Percentiles rank a stretch among this genome's conserved stretches.
These are phyloP conservation scores for Myiozetetes cayanensis DNA, from an alignment of 2,113 vertebrate genomes.

Conservation along the genomic window DNA sequence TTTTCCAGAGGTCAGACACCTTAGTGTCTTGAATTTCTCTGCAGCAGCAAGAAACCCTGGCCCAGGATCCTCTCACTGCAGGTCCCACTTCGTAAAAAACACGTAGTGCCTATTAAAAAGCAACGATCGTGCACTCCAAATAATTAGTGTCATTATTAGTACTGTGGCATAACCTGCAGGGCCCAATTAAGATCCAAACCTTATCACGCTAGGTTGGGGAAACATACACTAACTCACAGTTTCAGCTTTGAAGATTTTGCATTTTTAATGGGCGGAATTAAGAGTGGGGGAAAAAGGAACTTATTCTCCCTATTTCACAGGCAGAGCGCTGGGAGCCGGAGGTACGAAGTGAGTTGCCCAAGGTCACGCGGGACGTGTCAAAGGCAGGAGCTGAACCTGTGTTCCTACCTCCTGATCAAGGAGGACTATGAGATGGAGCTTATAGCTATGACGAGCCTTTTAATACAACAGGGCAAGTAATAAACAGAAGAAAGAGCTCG, in stretches of 20 bases:
- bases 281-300: neutral
- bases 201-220: neutral
- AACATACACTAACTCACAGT: neutral
- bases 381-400: neutral
- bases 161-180: slow-evolving; percentile 26
- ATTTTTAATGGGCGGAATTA: slow-evolving; percentile 44
- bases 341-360: neutral
- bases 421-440: neutral
- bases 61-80: neutral
- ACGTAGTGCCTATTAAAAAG: neutral
- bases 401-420: slow-evolving; percentile 5
- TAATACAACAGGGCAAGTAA: slow-evolving; percentile 31
- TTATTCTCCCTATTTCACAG: neutral
- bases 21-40: neutral
- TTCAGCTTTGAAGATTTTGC: slow-evolving; percentile 44
- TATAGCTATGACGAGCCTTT: neutral
- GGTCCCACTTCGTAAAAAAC: neutral
- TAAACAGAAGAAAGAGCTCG: slow-evolving; percentile 39
- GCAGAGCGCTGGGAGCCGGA: neutral
- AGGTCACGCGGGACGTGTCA: neutral
- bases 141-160: slow-evolving; percentile 44
- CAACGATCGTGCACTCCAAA: neutral
- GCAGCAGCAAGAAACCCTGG: neutral
- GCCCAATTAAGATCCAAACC: slow-evolving; percentile 36
- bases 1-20: neutral